Conservation (phyloP, 2,888 invertebrate genomes). For the Achlya flavicornis region DNA sequence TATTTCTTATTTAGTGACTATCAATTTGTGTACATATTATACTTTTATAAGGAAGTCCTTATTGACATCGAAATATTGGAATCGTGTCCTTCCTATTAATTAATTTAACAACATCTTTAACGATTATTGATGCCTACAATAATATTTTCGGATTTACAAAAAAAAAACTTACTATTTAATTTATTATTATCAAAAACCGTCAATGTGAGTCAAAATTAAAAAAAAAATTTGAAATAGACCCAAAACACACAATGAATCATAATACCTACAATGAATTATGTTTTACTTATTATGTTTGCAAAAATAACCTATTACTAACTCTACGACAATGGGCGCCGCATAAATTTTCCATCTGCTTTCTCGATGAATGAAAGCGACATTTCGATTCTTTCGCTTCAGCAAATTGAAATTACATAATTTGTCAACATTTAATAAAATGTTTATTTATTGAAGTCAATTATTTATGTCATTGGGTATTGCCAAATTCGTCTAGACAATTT, state of each 20-base stretch:
- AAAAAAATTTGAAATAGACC: too few species aligned
- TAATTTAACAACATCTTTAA: neutral
- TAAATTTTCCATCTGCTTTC: constrained; percentile 52
- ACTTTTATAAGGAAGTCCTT: neutral
- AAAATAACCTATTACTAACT: constrained; percentile 26
- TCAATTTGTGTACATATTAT: neutral
- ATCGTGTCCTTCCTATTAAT: neutral
- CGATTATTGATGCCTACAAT: neutral
- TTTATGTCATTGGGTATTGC: neutral
- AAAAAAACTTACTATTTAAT: too few species aligned
- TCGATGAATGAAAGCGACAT: constrained; percentile 50
- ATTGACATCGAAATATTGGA: neutral
- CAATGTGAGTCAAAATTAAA: too few species aligned
- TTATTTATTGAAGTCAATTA: neutral
- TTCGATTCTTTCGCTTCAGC: constrained; percentile 43
- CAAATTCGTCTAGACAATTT: neutral
- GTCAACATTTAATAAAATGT: neutral
- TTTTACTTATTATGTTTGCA: too few species aligned
- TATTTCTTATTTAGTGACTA: neutral
- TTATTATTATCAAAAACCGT: too few species aligned
- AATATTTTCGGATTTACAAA: too few species aligned
- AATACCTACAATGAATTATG: too few species aligned
- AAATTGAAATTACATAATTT: constrained; percentile 27
- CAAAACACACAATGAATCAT: too few species aligned
- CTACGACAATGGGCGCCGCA: constrained; percentile 44